Percentiles rank a stretch among this genome's conserved stretches.
Evolutionary conservation across 2,113 vertebrate genomes (phyloP).

Genomic region (Tretioscincus oriximinensis): DNA sequence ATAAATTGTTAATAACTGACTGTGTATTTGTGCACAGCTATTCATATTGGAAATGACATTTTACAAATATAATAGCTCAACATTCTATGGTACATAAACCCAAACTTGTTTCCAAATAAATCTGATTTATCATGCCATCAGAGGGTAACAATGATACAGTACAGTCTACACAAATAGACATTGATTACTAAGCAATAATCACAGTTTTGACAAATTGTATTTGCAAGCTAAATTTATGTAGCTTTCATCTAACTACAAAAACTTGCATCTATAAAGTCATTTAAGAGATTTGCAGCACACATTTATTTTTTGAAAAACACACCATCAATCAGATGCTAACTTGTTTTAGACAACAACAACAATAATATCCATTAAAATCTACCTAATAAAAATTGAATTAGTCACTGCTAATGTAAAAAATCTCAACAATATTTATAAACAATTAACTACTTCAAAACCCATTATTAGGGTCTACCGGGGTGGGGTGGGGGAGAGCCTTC

Average conservation of each 20-base stretch:
- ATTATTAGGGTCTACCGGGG: not conserved
- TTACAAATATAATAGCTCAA: not conserved
- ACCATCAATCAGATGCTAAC: constrained; percentile 42
- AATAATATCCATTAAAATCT: constrained; percentile 27
- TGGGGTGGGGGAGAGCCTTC: not conserved
- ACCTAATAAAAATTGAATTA: constrained; percentile 30
- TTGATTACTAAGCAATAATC: constrained; percentile 49
- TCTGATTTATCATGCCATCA: constrained; percentile 30
- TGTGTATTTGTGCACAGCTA: not conserved
- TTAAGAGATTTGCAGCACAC: constrained; percentile 36
- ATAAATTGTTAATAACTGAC: too few species aligned
- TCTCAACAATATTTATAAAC: not conserved
- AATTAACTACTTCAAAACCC: constrained; percentile 7
- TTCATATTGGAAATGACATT: not conserved
- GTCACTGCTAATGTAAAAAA: not conserved
- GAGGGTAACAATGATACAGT: constrained; percentile 23
- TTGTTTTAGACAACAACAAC: constrained; percentile 27
- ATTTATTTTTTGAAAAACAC: constrained; percentile 35
- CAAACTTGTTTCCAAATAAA: constrained; percentile 6
- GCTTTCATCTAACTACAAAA: constrained; percentile 51
- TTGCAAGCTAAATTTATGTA: constrained; percentile 49
- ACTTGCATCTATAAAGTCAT: constrained; percentile 36
- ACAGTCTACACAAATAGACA: constrained; percentile 37
- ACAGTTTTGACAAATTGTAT: constrained; percentile 49
- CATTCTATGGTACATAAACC: not conserved